Base-by-base conservation (phyloP, 2,888 invertebrate species). In the Platycnemis pennipes region DNA sequence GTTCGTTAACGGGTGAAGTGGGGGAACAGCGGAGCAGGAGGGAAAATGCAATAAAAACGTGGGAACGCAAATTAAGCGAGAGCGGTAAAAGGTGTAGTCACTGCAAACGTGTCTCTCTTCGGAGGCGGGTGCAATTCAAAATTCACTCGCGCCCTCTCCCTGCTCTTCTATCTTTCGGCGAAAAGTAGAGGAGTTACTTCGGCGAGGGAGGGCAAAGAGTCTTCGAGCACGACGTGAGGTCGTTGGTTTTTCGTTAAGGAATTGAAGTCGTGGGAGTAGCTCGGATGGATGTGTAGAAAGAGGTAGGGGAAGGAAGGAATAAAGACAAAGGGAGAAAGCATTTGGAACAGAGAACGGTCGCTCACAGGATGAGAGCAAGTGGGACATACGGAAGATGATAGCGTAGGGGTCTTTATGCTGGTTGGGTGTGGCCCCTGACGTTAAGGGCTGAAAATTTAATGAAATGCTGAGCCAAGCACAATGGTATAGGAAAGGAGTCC, bases 1-100 rank as follows among this genome's bases (percentile, higher is more conserved):
- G 77, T 77, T 77, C 77, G 77, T 77, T 77, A 77, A 77, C 37
- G 77, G 77, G 7, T n/a, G 77, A 37, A 13, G 77, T 77, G 77
- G 26, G 31, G 77, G 37, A 63, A 37, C 31, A 37, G 77, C 11
- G 77, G 37, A 77, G n/a, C 31, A 77, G 77, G 31, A 77, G 77
- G 11, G n/a, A 77, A 77, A 77, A 77, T 31, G 26, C 37, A 77
- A 77, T 77, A 77, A 77, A 77, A 37, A 37, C 77, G 77, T 37
- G 77, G 77, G 77, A 77, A 77, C 31, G 77, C 37, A 77, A 77
- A 77, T 77, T 77, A 77, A 77, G 77, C 77, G 77, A 77, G 37
- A 77, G 77, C 37, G 77, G 77, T 77, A 77, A 77, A 77, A 77
- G 77, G 77, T 77, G 77, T 77, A 77, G 37, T 37, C 37, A 8